Percentiles rank a stretch among this genome's conserved stretches.
phyloP scores from a whole-genome alignment of 2,797 vertebrate species.

The Xyrichtys novacula region DNA sequence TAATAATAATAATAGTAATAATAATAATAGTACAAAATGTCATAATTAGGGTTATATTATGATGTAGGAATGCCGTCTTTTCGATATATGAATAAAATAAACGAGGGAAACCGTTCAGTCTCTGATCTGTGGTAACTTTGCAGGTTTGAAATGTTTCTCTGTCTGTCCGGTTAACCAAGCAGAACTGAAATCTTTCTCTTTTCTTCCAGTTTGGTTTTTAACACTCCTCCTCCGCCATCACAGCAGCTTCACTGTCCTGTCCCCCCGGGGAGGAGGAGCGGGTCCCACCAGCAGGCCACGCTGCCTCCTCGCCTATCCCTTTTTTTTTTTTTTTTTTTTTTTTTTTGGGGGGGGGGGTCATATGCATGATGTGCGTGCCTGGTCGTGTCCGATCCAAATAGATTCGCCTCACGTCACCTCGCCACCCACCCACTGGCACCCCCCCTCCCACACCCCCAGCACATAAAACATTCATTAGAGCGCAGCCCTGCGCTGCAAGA shows the following conservation, averaged over 20 bases:
- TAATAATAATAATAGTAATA: neutral
- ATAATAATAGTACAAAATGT: too few species aligned
- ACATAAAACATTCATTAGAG: conserved; percentile 95
- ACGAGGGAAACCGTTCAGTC: neutral
- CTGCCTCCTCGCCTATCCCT: conserved; percentile 39
- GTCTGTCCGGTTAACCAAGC: conserved; percentile 27
- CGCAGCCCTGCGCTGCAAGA: conserved; percentile 79
- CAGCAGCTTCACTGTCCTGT: conserved; percentile 15
- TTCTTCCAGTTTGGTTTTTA: neutral
- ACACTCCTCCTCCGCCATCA: conserved; percentile 24
- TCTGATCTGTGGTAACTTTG: neutral
- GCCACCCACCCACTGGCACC: conserved; percentile 80
- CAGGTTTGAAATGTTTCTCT: neutral
- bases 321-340: conserved; percentile 41
- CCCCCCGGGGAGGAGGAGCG: conserved; percentile 18
- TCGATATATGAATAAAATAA: neutral
- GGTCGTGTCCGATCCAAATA: conserved; percentile 87
- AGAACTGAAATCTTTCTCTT: conserved; percentile 14
- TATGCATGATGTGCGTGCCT: conserved; percentile 74
- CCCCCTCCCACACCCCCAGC: conserved; percentile 78
- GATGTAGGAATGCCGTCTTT: too few species aligned
- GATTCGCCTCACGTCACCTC: conserved; percentile 76
- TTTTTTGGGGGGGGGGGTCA: conserved; percentile 35
- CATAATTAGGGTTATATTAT: too few species aligned
- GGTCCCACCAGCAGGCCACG: conserved; percentile 34